phyloP scores from a whole-genome alignment of 1,140 invertebrate species.

The Reticulitermes speratus region DNA sequence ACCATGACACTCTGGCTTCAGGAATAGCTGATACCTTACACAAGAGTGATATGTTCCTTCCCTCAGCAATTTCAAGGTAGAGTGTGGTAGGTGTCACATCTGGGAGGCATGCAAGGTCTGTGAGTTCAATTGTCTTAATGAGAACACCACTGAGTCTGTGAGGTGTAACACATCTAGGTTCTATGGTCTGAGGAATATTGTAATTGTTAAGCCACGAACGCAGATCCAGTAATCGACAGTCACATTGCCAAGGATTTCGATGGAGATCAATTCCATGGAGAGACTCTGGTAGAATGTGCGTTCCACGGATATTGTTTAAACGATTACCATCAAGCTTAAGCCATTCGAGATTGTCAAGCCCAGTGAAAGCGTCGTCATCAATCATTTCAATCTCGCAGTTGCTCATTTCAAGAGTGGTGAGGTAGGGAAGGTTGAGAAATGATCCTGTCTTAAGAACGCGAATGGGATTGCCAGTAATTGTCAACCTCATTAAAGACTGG shows the following conservation, averaged over 20 bases:
- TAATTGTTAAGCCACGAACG: conserved; percentile 74
- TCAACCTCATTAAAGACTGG: conserved; percentile 76
- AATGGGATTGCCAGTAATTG: conserved; percentile 79
- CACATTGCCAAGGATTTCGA: conserved; percentile 86
- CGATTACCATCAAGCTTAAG: conserved; percentile 79
- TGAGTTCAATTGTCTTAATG: conserved; percentile 66
- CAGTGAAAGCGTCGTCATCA: conserved; percentile 78
- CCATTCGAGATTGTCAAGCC: conserved; percentile 78
- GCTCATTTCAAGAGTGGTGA: conserved; percentile 79
- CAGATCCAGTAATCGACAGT: conserved; percentile 75
- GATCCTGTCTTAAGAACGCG: conserved; percentile 65
- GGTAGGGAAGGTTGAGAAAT: conserved; percentile 70
- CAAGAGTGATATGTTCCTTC: conserved; percentile 73
- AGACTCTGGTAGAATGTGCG: conserved; percentile 66
- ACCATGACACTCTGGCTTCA: conserved; percentile 75
- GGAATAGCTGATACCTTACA: conserved; percentile 78
- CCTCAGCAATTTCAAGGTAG: conserved; percentile 73
- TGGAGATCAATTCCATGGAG: conserved; percentile 77
- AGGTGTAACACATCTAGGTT: conserved; percentile 74
- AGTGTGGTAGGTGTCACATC: conserved; percentile 68
- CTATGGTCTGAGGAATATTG: conserved; percentile 65
- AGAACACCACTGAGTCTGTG: conserved; percentile 61
- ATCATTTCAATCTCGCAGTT: conserved; percentile 73
- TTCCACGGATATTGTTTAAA: conserved; percentile 67
- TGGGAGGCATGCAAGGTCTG: conserved; percentile 80